These are phyloP conservation scores for Poeciliopsis infans DNA, from an alignment of 2,797 vertebrate species.

Conservation along the genomic window DNA sequence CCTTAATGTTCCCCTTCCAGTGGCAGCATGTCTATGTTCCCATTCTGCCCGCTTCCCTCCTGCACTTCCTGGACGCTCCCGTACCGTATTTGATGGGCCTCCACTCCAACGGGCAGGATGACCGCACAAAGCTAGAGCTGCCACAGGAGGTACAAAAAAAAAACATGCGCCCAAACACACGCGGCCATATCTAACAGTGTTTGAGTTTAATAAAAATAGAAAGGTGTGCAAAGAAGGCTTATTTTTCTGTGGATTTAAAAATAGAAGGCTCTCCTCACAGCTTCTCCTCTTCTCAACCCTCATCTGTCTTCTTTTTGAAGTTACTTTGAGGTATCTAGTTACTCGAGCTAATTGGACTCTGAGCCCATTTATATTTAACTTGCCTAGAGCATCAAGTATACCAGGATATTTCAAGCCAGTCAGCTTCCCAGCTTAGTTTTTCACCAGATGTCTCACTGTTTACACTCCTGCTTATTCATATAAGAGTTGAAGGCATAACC, in stretches of 20 bases:
- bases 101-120: constrained; percentile 96
- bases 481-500: background rate
- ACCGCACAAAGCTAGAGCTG: constrained; percentile 95
- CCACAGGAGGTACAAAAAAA: constrained; percentile 90
- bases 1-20: constrained; percentile 98
- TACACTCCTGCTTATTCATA: background rate
- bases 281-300: constrained; percentile 11
- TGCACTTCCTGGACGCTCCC: constrained; percentile 98
- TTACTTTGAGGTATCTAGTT: constrained; percentile 6
- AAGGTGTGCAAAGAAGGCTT: background rate
- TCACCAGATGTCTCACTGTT: constrained; percentile 2
- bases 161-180: background rate
- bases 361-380: constrained; percentile 18
- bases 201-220: background rate
- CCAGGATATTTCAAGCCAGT: background rate
- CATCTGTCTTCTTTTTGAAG: constrained; percentile 6
- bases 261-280: background rate
- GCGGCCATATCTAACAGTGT: background rate
- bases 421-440: background rate
- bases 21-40: constrained; percentile 99
- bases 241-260: background rate
- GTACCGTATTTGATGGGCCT: constrained; percentile 99
- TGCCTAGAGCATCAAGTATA: constrained; percentile 1
- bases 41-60: constrained; percentile 96
- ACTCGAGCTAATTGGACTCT: constrained; percentile 15